A percentile compares a stretch with the other conserved stretches of the same genome.
phyloP scores from a whole-genome alignment of 2,888 invertebrate genomes.

The Loripinus fragilis region DNA sequence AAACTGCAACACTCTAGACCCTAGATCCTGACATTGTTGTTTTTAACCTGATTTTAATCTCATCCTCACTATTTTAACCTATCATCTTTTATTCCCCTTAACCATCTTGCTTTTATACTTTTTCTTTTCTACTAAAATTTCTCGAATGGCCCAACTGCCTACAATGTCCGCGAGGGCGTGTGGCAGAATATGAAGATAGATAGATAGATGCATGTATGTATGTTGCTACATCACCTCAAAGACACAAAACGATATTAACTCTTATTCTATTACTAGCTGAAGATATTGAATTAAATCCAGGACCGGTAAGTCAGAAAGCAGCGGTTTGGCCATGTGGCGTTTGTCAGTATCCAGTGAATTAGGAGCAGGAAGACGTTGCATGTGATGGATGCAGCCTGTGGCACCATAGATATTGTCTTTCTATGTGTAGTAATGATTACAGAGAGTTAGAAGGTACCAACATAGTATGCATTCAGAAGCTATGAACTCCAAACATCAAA shows the following conservation, averaged over 20 bases:
- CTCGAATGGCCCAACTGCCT: no score
- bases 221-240: neutral
- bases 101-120: no score
- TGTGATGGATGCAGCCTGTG: neutral
- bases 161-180: no score
- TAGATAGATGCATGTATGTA: no score
- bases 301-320: neutral
- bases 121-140: no score
- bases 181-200: no score
- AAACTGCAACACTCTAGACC: no score
- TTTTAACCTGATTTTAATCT: no score
- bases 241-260: neutral
- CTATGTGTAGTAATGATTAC: neutral
- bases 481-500: no score
- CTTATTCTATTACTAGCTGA: neutral
- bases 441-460: neutral
- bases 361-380: neutral
- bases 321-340: neutral
- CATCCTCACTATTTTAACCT: no score
- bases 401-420: neutral
- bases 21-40: no score
- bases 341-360: conserved; percentile 1
- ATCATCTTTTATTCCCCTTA: no score
- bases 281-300: neutral
- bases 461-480: neutral